Evolutionary conservation across 2,888 invertebrate species (phyloP).

Genomic region (Callyntrura sp.): DNA sequence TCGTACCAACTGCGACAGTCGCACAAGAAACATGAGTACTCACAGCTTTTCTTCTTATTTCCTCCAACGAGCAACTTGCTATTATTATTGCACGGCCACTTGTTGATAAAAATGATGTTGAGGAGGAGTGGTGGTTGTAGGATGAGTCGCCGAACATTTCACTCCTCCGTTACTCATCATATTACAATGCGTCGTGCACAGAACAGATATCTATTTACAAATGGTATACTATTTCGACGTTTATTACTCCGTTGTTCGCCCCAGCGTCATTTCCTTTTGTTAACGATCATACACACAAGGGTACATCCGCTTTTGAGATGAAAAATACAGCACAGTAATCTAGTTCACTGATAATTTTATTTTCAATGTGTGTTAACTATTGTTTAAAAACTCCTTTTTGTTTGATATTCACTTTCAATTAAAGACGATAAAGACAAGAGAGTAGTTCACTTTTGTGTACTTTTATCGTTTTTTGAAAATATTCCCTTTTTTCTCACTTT

Average conservation of each 20-base stretch:
- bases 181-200: background rate
- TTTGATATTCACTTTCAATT: constrained; percentile 53
- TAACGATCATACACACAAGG: background rate
- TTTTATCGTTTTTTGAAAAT: constrained; percentile 5
- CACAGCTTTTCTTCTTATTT: constrained; percentile 17
- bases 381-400: background rate
- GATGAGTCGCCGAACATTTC: constrained; percentile 5
- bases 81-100: constrained; percentile 36
- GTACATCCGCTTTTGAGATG: background rate
- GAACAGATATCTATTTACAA: background rate
- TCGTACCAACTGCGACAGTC: background rate
- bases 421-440: too few relatives aligned
- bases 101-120: constrained; percentile 34
- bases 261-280: constrained; percentile 28
- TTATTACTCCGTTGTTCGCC: background rate
- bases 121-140: background rate
- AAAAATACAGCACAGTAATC: background rate
- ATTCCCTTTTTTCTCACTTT: constrained; percentile 8
- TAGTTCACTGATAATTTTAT: constrained; percentile 35
- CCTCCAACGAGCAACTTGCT: constrained; percentile 1
- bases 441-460: constrained; percentile 33
- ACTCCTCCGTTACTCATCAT: background rate
- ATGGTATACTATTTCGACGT: background rate
- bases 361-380: constrained; percentile 3
- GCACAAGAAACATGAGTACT: background rate